Evolutionary conservation across 2,797 vertebrate species (phyloP).

Genomic region (Schizopygopsis malacanthus): DNA sequence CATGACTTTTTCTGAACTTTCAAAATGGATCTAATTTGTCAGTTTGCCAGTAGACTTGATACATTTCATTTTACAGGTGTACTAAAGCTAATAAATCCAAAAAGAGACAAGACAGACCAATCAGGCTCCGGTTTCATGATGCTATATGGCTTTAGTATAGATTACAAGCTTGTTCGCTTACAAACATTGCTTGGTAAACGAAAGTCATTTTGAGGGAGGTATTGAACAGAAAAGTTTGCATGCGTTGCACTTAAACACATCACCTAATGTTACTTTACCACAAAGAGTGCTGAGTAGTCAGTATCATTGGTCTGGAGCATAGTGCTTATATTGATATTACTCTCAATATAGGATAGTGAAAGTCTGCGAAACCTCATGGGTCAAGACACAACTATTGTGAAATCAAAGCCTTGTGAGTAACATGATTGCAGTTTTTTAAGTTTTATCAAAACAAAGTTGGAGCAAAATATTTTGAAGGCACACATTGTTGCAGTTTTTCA

Average conservation of each 20-base stretch:
- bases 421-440: not conserved
- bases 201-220: constrained; percentile 13
- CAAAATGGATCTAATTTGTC: not conserved
- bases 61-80: not conserved
- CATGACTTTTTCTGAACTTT: not conserved
- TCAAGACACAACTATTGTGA: not conserved
- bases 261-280: constrained; percentile 39
- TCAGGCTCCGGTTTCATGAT: constrained; percentile 10
- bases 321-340: constrained; percentile 7
- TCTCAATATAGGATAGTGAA: not conserved
- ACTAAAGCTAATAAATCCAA: not conserved
- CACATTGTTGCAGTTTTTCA: not conserved
- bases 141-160: constrained; percentile 7
- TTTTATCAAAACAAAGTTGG: not conserved
- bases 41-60: not conserved
- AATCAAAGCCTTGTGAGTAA: constrained; percentile 18
- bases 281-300: constrained; percentile 43
- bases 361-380: not conserved
- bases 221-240: constrained; percentile 43
- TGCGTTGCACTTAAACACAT: constrained; percentile 27
- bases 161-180: constrained; percentile 9
- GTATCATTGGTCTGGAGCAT: constrained; percentile 16
- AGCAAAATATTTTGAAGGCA: not conserved
- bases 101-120: not conserved
- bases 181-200: constrained; percentile 33